Evolutionary conservation across 1,140 invertebrate genomes (phyloP).

Genomic region (Cardiocondyla obscurior): DNA sequence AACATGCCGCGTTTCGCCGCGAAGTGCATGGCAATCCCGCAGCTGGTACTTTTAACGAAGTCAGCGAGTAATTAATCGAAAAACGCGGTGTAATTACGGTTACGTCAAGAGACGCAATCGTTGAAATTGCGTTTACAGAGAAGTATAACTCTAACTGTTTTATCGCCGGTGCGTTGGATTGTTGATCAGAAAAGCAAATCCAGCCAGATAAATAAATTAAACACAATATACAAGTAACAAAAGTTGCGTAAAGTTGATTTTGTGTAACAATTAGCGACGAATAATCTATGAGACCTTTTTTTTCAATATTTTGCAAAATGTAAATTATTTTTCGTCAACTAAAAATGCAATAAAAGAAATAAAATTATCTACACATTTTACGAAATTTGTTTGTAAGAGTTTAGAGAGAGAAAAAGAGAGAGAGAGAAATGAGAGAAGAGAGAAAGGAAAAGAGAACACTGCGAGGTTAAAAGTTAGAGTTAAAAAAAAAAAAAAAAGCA

Average conservation of each 20-base stretch:
- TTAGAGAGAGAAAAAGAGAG: background rate
- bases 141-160: slow-evolving; percentile 8
- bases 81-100: slow-evolving; percentile 10
- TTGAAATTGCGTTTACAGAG: slow-evolving; percentile 19
- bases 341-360: slow-evolving; percentile 3
- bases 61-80: slow-evolving; percentile 44
- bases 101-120: slow-evolving; percentile 15
- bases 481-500: no score
- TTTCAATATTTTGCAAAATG: no score
- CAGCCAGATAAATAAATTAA: background rate
- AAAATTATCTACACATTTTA: background rate
- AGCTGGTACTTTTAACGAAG: slow-evolving; percentile 34
- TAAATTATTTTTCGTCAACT: background rate
- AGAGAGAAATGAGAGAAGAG: no score
- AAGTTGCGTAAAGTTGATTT: background rate
- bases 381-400: background rate
- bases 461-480: background rate
- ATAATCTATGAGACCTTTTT: no score
- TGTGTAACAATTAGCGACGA: no score
- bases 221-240: background rate
- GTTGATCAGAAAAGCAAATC: background rate
- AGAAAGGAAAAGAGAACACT: background rate
- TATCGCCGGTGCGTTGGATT: background rate
- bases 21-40: slow-evolving; percentile 25
- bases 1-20: slow-evolving; percentile 19